Conservation (phyloP, 2,113 vertebrate species). For the Corapipo altera region DNA sequence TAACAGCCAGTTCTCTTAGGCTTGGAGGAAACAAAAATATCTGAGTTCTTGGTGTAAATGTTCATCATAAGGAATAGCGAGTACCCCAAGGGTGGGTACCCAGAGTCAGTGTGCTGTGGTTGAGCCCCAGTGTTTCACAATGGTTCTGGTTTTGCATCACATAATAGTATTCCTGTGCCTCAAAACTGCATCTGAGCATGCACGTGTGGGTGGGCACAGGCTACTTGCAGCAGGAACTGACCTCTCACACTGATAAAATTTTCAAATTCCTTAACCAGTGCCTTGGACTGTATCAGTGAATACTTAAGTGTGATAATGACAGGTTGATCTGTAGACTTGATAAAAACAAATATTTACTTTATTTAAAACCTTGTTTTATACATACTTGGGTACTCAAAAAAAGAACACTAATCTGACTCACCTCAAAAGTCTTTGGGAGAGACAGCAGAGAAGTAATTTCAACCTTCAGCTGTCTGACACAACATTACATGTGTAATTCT, state of each 20-base stretch:
- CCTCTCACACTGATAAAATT: background rate
- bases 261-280: background rate
- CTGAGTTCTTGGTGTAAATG: background rate
- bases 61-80: background rate
- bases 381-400: background rate
- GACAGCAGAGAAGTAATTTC: background rate
- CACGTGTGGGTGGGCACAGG: accelerated
- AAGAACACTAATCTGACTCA: background rate
- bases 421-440: background rate
- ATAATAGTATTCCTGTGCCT: background rate
- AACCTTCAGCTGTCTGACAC: background rate
- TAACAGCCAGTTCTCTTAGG: background rate
- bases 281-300: background rate
- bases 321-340: background rate
- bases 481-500: background rate
- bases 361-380: background rate
- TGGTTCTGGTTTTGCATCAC: background rate
- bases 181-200: accelerated
- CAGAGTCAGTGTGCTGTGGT: background rate
- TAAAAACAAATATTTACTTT: background rate
- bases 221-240: background rate
- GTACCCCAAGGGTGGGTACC: background rate
- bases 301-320: background rate
- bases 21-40: background rate
- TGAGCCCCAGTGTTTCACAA: background rate